These are phyloP conservation scores for Thalassoma bifasciatum DNA, from an alignment of 2,113 vertebrate species.

Conservation along the genomic window DNA sequence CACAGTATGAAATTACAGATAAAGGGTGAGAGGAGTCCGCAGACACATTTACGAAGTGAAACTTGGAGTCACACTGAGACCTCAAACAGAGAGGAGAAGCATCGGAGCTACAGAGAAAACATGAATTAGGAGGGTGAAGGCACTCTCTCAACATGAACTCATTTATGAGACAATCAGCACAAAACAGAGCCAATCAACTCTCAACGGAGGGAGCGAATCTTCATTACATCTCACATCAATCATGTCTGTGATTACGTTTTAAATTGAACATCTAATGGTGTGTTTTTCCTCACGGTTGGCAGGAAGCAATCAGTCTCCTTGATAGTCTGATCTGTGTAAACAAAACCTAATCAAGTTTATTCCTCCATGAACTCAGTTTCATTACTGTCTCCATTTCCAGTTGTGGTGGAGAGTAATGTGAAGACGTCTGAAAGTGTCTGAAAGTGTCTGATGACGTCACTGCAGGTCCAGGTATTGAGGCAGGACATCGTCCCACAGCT, in stretches of 20 bases:
- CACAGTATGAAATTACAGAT: constrained; percentile 7
- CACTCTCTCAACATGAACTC: background rate
- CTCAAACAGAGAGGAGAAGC: background rate
- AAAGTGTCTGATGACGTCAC: background rate
- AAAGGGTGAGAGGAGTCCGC: background rate
- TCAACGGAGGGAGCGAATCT: background rate
- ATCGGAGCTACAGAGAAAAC: background rate
- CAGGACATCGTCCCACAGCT: constrained; percentile 88
- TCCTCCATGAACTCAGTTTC: too few species aligned
- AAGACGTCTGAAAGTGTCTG: too few species aligned
- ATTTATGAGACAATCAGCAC: background rate
- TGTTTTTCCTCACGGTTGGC: background rate
- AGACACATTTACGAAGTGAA: background rate
- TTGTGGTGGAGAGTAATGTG: too few species aligned
- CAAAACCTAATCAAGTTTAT: too few species aligned
- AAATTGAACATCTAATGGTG: background rate
- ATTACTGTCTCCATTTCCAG: too few species aligned
- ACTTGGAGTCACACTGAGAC: background rate
- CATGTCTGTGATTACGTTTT: background rate
- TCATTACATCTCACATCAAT: background rate
- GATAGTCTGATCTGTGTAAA: too few species aligned
- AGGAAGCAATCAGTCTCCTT: background rate
- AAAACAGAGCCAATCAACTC: background rate
- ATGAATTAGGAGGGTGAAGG: background rate
- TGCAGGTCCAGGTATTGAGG: constrained; percentile 90